Base-by-base conservation (phyloP, 1,140 invertebrate species). In the Pseudomyrmex pallidus region DNA sequence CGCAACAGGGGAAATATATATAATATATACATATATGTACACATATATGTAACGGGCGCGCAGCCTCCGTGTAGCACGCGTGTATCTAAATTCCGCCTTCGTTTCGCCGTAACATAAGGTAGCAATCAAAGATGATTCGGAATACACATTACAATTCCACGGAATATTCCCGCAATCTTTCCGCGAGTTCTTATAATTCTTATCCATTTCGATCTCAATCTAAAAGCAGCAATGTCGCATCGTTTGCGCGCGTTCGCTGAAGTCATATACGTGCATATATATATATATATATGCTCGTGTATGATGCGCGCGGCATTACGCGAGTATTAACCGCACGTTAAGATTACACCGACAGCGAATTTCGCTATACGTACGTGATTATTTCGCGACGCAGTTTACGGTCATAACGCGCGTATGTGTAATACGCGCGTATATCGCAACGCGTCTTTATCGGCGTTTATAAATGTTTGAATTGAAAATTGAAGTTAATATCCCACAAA, bases 271-370 rank as follows among this genome's bases (percentile, higher is more conserved):
- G 35, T 5, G 35, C 25, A 7, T 35, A 35, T 35, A 35, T 35
- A 7, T 13, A 15, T 35, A 35, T 35, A 56, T 56, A 50, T 56
- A 25, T 68, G 52, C 15, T 64, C 76, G 25, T 7, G 35, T 35
- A 70, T 70, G 64, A 70, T 70, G 52, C 64, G 48, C 46, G 15
- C 54, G 13, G 9, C 46, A 46, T 76, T 25, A 74, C 56, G 10
- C 61, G 74, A 59, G 44, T 70, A 68, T 78, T 78, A 78, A 78
- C 17, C 63, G 20, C 56, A 50, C 54, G 72, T 80, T 61, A 35
- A 78, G 66, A 80, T 72, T 25, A 22, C 64, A 59, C 35, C 66
- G 56, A 12, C 12, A 72, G 54, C 61, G 54, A 61, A 70, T 61
- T 78, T 80, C 22, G 17, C 50, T 77, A 13, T 15, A 9, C 10